Evolutionary conservation across 2,113 vertebrate genomes (phyloP).

Genomic region (Zootoca vivipara): DNA sequence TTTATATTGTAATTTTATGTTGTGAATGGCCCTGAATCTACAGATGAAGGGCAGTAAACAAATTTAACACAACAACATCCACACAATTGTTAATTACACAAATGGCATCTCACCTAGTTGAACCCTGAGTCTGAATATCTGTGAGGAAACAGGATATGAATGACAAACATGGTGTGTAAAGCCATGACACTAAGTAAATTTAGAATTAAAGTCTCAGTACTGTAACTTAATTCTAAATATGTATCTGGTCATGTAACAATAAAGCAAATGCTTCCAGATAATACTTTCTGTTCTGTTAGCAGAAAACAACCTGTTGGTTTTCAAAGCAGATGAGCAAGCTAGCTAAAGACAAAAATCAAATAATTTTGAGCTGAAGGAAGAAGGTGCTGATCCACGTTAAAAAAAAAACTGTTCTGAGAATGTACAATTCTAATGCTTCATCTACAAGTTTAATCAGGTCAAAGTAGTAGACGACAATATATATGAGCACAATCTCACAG

Average conservation of each 20-base stretch:
- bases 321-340: background rate
- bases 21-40: no score
- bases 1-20: no score
- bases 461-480: background rate
- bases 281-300: background rate
- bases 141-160: background rate
- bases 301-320: background rate
- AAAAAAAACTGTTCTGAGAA: background rate
- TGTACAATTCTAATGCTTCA: background rate
- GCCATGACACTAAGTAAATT: background rate
- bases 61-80: background rate
- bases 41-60: no score
- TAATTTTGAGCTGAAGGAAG: background rate
- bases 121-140: background rate
- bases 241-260: background rate
- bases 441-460: background rate
- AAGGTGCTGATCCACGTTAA: background rate
- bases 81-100: background rate
- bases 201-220: background rate
- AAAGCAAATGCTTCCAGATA: background rate
- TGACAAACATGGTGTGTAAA: background rate
- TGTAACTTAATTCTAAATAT: background rate
- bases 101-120: background rate
- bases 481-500: background rate
- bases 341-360: background rate